Conservation (phyloP, 2,113 vertebrate genomes). For the Tenebrosternarchus preto region DNA sequence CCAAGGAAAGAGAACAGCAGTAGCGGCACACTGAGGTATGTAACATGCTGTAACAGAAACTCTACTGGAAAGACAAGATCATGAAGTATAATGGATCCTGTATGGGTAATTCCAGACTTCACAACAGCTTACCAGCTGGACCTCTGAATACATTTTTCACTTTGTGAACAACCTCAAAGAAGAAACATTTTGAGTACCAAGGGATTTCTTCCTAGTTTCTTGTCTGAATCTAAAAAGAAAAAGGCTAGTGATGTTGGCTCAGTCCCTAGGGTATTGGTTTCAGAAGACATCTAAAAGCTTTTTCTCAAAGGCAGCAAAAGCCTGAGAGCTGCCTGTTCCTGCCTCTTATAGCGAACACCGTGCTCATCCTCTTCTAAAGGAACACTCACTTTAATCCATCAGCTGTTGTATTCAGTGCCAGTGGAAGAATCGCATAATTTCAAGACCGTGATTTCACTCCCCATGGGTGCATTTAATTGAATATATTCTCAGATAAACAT, state of each 20-base stretch:
- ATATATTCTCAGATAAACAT: neutral
- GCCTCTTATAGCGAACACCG: neutral
- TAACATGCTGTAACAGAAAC: conserved; percentile 46
- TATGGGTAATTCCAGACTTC: conserved; percentile 20
- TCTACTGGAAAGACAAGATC: neutral
- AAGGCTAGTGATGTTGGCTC: neutral
- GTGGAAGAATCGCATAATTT: neutral
- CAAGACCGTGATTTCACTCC: neutral
- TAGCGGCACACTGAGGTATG: conserved; percentile 32
- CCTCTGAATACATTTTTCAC: neutral
- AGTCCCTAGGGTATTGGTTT: neutral
- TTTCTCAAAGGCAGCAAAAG: neutral
- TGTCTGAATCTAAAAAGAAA: neutral
- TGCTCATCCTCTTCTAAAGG: neutral
- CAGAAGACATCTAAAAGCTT: conserved; percentile 17
- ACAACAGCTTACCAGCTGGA: neutral
- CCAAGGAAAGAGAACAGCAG: conserved; percentile 16
- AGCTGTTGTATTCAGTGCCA: neutral
- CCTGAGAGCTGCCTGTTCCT: neutral
- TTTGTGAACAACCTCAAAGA: conserved; percentile 8
- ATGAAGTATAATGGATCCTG: neutral
- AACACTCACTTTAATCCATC: neutral
- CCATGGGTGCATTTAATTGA: neutral
- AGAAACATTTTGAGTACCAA: neutral
- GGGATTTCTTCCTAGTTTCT: conserved; percentile 9